phyloP scores from a whole-genome alignment of 2,113 vertebrate species.

The Tragelaphus imberbis region DNA sequence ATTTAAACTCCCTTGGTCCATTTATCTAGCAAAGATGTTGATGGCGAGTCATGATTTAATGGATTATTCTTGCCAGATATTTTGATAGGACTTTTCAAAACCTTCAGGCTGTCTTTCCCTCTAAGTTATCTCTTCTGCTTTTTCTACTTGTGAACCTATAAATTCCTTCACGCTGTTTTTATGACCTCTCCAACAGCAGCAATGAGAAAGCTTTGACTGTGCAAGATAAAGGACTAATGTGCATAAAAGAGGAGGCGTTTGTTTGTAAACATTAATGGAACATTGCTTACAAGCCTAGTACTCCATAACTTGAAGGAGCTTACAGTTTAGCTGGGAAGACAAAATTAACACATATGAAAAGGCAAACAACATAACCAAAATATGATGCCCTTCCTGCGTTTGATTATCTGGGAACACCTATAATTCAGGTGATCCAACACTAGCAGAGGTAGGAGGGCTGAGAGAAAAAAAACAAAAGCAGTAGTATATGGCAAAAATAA shows the following conservation, averaged over 20 bases:
- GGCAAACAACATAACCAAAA: neutral
- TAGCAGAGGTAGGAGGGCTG: neutral
- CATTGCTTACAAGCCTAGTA: neutral
- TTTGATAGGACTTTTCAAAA: neutral
- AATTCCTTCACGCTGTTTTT: neutral
- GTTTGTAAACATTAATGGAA: neutral
- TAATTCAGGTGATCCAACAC: neutral
- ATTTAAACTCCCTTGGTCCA: constrained; percentile 22
- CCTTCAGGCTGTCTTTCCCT: neutral
- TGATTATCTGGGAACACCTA: neutral
- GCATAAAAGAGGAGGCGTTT: neutral
- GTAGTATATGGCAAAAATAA: neutral
- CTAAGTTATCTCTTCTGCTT: neutral
- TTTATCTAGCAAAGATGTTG: neutral
- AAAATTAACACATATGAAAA: constrained; percentile 10
- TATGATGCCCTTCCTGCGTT: neutral
- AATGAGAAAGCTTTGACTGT: neutral
- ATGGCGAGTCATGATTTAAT: neutral
- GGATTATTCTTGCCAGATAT: neutral
- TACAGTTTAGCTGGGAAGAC: neutral
- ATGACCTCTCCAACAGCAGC: neutral
- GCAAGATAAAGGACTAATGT: neutral
- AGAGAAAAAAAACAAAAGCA: neutral
- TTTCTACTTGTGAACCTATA: neutral
- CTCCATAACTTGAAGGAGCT: neutral